Conservation (phyloP, 2,113 vertebrate species). For the Microtus oregoni region DNA sequence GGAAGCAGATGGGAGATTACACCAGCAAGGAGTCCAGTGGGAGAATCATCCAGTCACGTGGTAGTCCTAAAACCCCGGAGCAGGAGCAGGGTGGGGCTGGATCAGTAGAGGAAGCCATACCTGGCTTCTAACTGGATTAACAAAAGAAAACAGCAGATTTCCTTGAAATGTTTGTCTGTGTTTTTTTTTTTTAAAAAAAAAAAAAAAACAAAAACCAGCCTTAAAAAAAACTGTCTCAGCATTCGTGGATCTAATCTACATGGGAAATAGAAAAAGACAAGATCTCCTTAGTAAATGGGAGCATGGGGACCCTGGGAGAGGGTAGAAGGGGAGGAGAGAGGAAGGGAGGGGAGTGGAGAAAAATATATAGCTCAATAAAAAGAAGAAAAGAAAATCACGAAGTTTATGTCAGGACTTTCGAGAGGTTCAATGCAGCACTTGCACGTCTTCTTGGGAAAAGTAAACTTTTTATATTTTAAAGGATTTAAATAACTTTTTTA, state of each 20-base stretch:
- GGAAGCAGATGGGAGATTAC: background rate
- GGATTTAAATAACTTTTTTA: background rate
- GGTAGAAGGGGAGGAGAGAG: too few relatives aligned
- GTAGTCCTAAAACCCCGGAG: background rate
- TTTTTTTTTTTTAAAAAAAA: background rate
- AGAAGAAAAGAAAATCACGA: too few relatives aligned
- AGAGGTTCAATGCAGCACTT: conserved; percentile 23
- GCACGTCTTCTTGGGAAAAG: conserved; percentile 6
- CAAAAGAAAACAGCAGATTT: conserved; percentile 30
- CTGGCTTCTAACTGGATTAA: background rate
- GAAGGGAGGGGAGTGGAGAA: too few relatives aligned
- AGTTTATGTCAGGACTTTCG: background rate
- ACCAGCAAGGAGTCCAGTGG: background rate
- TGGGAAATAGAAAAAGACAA: too few relatives aligned
- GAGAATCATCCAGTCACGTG: background rate
- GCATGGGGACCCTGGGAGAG: too few relatives aligned
- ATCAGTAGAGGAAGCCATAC: background rate
- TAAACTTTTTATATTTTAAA: conserved; percentile 32
- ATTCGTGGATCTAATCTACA: too few relatives aligned
- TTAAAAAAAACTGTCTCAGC: background rate
- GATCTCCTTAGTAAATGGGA: too few relatives aligned
- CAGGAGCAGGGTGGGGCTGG: background rate
- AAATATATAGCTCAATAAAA: too few relatives aligned
- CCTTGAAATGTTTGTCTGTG: conserved; percentile 10
- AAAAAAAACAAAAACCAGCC: background rate